A percentile compares a stretch with the other conserved stretches of the same genome.
These are phyloP conservation scores for Bombylius discolor DNA, from an alignment of 2,888 invertebrate genomes.

Conservation along the genomic window DNA sequence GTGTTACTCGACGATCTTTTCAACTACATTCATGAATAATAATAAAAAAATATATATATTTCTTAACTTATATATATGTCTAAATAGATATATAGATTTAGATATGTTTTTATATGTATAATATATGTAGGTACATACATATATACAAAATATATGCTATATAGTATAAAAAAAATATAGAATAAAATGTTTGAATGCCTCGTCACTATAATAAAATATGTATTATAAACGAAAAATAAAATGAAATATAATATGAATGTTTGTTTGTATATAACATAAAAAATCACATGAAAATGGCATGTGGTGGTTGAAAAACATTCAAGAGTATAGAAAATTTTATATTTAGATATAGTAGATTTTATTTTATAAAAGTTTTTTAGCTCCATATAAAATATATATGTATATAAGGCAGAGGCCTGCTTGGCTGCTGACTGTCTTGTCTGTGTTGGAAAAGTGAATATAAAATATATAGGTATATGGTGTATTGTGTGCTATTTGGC, in stretches of 20 bases:
- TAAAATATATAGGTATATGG: too few species aligned
- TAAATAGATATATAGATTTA: not conserved
- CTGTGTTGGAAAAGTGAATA: not conserved
- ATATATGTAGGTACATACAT: not conserved
- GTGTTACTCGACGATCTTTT: constrained; percentile 13
- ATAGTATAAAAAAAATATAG: not conserved
- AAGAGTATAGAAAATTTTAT: not conserved
- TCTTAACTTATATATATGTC: not conserved
- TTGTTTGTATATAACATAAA: constrained; percentile 14
- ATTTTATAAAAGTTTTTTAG: too few species aligned
- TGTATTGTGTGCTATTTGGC: not conserved
- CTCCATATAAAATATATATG: too few species aligned
- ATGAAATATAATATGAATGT: constrained; percentile 5
- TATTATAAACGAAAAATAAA: not conserved
- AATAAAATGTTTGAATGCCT: not conserved
- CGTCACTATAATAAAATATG: not conserved
- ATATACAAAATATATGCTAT: not conserved
- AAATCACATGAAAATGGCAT: constrained; percentile 11
- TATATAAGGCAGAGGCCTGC: not conserved
- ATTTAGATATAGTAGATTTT: not conserved
- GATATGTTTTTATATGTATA: not conserved
- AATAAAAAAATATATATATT: constrained; percentile 3
- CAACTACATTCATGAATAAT: constrained; percentile 11
- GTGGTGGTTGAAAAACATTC: constrained; percentile 4
- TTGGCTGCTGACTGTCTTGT: not conserved